Evolutionary conservation across 1,140 invertebrate species (phyloP).

Genomic region (Ladona fulva): DNA sequence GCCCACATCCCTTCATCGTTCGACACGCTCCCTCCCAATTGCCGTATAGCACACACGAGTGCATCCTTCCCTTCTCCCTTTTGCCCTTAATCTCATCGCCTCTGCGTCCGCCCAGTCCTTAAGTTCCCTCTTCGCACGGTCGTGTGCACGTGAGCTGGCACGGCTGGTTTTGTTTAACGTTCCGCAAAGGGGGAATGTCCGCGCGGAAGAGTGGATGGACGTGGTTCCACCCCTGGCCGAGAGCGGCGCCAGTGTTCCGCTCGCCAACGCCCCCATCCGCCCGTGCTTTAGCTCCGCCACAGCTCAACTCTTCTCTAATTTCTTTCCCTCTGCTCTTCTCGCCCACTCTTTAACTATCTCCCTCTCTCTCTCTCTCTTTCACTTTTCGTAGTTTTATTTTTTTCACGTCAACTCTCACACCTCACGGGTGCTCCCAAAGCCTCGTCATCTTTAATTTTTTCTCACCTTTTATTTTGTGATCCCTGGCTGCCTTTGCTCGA

Average conservation of each 20-base stretch:
- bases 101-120: too few species aligned
- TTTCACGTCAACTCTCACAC: constrained; percentile 4
- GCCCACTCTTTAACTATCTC: neutral
- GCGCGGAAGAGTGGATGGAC: neutral
- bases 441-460: constrained; percentile 5
- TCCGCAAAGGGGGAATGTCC: neutral
- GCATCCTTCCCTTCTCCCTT: neutral
- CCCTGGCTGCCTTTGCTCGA: neutral
- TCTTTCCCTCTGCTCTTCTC: neutral
- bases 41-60: neutral
- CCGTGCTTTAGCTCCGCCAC: neutral
- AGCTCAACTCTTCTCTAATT: neutral
- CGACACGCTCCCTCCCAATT: neutral
- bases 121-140: neutral
- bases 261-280: neutral
- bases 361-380: neutral
- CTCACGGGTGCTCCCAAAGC: neutral
- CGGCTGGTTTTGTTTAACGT: constrained; percentile 1
- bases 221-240: neutral
- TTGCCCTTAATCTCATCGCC: neutral
- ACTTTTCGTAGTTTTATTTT: neutral
- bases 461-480: constrained; percentile 6
- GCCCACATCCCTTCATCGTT: neutral
- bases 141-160: neutral
- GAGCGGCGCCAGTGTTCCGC: neutral